Base-by-base conservation (phyloP, 2,888 invertebrate species). In the Drosophila parthenogenetica region DNA sequence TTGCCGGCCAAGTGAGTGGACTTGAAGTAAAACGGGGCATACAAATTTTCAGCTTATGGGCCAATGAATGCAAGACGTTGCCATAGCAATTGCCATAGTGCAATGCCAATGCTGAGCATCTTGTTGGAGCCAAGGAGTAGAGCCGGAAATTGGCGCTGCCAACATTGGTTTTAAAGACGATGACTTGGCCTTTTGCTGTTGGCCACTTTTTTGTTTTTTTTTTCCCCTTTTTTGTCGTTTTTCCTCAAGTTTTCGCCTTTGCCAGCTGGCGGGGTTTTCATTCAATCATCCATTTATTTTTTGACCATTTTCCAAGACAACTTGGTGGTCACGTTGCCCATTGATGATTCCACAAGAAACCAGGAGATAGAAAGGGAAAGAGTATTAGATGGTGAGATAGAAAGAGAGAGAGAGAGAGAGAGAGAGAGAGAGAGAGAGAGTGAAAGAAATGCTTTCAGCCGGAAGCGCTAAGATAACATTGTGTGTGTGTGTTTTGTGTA, bases 381-480 rank as follows among this genome's bases (percentile, higher is more conserved):
- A 40, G 32, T 29, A 40, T 16, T 17, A 50, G 45, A 53, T 55
- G 40, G 59, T 35, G 17, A 35, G 50, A 40, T 32, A 25, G 43
- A 48, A 22, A 35, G 48, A 40, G 17, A 53, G 42, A 13, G 66
- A 17, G 73, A 17, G 46, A 22, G 32, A 45, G 35, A 14, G 50
- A 16, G 46, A 19, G 49, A 37, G 17, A 51, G 43, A n/a, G 66
- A 17, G 71, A 40, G 39, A 51, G 62, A 49, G 64, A 43, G 69
- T 63, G 78, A 79, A 79, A 81, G 85, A 89, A 90, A 89, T 78
- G 87, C 87, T 86, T 86, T 90, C 90, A 90, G 87, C 90, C 90
- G 89, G 90, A 90, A 90, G 89, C 87, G 74, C 68, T 79, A 64
- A 89, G 89, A 90, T 83, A 90, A 90, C 89, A 88, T 74, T 77